Evolutionary conservation across 2,888 invertebrate genomes (phyloP), one percentile per base, ranked within the genome.

Genomic region (Scaptomyza tumidula): DNA sequence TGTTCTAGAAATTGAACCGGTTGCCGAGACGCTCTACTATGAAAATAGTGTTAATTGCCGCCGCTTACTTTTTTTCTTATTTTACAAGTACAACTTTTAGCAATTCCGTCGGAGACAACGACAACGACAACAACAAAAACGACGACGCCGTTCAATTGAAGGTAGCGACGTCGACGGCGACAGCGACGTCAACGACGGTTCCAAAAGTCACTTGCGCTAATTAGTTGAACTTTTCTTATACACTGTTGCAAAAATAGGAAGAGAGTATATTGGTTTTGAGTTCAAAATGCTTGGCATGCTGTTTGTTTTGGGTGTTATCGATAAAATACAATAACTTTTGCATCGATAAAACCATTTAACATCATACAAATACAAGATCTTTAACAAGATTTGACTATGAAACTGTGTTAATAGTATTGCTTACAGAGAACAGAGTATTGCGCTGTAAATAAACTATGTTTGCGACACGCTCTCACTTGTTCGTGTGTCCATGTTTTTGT

Each of bases 141-240:
- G 45, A 53, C 60, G 68, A 54, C 71, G 70, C 58, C n/a, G 65
- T 74, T 79, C 73, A 76, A 79, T 78, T 76, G 62, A 63, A 73
- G 73, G 75, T 70, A 74, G 71, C 63, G 31, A 45, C 57, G 48
- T 6, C 10, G 16, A 41, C 57, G 62, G 5, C 29, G 13, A n/a
- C n/a, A n/a, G n/a, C 13, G 9, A 49, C 58, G 43, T 37, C 48
- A 35, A 35, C 65, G 48, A 61, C 78, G 73, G 58, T 77, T 75
- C 75, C 85, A 85, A 82, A 85, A 85, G 85, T 85, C 85, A 77
- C 82, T 85, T 79, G 82, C 68, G 85, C 79, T 75, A 75, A 75
- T 75, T 75, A 75, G 75, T 71, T 67, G 63, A 75, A 75, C 76
- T 71, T 72, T 75, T 67, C 33, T 3, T 16, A 41, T 41, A 16